These are phyloP conservation scores for Zenarchopterus dispar DNA, from an alignment of 2,797 vertebrate species.

Conservation along the genomic window DNA sequence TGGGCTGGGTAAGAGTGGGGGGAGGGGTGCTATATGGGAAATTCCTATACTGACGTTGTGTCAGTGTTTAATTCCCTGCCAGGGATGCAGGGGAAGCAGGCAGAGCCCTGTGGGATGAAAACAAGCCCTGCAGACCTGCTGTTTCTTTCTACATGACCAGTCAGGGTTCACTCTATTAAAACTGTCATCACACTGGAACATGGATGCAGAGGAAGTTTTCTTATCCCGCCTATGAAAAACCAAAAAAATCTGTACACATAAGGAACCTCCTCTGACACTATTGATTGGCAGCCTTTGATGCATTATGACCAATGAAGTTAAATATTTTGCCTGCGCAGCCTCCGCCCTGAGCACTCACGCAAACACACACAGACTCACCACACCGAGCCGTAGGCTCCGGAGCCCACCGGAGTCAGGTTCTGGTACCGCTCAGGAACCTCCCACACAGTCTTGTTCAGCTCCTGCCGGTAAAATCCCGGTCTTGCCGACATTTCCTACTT, in stretches of 20 bases:
- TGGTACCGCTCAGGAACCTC: constrained; percentile 95
- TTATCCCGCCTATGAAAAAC: neutral
- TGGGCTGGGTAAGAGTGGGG: neutral
- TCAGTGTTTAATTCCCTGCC: constrained; percentile 21
- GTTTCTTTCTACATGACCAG: neutral
- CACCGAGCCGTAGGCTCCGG: constrained; percentile 94
- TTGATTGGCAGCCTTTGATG: too few relatives aligned
- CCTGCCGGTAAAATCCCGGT: constrained; percentile 91
- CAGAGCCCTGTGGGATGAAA: constrained; percentile 13
- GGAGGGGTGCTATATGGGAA: neutral
- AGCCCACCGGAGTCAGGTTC: constrained; percentile 94
- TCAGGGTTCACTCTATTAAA: neutral
- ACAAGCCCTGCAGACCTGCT: constrained; percentile 16
- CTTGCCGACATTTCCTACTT: constrained; percentile 84
- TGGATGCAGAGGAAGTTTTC: too few relatives aligned
- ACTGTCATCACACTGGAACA: too few relatives aligned
- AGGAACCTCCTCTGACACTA: too few relatives aligned
- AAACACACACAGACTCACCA: constrained; percentile 85
- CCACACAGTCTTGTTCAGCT: constrained; percentile 96
- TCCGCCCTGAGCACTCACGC: constrained; percentile 75
- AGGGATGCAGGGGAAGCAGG: neutral
- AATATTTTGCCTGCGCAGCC: constrained; percentile 54
- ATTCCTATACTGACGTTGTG: constrained; percentile 12
- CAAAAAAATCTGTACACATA: neutral
- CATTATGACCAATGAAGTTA: neutral